Base-by-base conservation (phyloP, 2,797 vertebrate genomes). In the Enteromius thamalakanensis region DNA sequence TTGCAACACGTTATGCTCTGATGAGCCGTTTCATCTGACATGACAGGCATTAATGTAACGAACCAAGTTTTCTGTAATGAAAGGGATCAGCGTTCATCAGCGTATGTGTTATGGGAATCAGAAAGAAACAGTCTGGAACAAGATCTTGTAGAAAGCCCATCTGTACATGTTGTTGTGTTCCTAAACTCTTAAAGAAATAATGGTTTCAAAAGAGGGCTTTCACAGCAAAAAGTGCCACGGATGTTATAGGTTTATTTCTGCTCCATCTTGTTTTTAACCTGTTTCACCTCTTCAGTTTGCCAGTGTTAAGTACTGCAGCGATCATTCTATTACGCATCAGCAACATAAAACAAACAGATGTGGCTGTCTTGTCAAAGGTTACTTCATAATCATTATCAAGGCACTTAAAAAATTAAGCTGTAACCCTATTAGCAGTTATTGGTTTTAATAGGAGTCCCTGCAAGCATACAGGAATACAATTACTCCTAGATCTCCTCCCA, bases 371-470 rank as follows among this genome's bases (percentile, higher is more conserved):
- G 86, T 92, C 90, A 90, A 82, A 89, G 79, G 75, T 90, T 90
- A 70, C 88, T 87, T 83, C 81, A 80, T 89, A 88, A 84, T 90
- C 87, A 88, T 89, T 86, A 91, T 84, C 19, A 76, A 87, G 86
- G 79, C 89, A 91, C 90, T 93, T 92, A 91, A 90, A 91, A 90
- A 89, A 91, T 91, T 90, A 92, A 86, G 79, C 86, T 85, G 78
- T 93, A 91, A 93, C 88, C 90, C 80, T 87, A 92, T 94, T 93
- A 92, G 86, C 87, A 86, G 87, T 91, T 92, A 92, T 92, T 93
- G 89, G 88, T 84, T 92, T 90, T 90, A 93, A 93, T 92, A 89
- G 85, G 88, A 90, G 86, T 89, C 90, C 89, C 83, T 84, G 82
- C 87, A 85, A 89, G 88, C 88, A 80, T 91, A 88, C 90, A 92